These are phyloP conservation scores for Pachyrhynchus sulphureomaculatus DNA, from an alignment of 1,140 invertebrate genomes.

Conservation along the genomic window DNA sequence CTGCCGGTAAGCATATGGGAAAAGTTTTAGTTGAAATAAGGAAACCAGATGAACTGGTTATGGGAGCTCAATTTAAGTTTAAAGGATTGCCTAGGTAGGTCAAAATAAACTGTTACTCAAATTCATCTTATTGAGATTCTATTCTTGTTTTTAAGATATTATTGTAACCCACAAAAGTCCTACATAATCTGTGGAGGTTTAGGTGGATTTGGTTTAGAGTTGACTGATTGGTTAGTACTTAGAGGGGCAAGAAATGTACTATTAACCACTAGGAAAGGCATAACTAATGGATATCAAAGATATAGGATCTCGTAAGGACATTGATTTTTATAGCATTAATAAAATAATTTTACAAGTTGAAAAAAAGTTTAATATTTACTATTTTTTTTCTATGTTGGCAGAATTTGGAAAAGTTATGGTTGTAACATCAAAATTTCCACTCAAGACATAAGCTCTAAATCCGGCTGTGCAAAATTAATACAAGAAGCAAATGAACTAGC, in stretches of 20 bases:
- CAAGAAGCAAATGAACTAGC: no score
- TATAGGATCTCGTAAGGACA: no score
- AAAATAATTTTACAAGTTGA: neutral
- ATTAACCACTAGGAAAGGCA: no score
- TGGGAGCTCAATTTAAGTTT: slow-evolving; percentile 40
- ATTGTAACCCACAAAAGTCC: slow-evolving; percentile 30
- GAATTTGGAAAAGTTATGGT: no score
- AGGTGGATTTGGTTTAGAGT: no score
- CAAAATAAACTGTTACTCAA: neutral
- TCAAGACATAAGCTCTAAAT: slow-evolving; percentile 52
- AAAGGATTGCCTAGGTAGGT: slow-evolving; percentile 23
- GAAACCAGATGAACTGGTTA: slow-evolving; percentile 57
- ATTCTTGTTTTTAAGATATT: no score
- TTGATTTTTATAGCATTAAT: neutral
- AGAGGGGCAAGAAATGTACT: no score
- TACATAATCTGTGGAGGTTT: no score
- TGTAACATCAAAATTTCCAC: slow-evolving; percentile 54
- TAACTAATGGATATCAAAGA: no score
- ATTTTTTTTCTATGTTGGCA: slow-evolving; percentile 49
- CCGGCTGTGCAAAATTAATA: slow-evolving; percentile 58
- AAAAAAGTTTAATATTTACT: neutral
- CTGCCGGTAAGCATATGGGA: slow-evolving; percentile 84
- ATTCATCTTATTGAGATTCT: neutral
- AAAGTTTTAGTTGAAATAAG: slow-evolving; percentile 76
- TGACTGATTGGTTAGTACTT: no score